A percentile compares a stretch with the other conserved stretches of the same genome.
Evolutionary conservation across 2,888 invertebrate species (phyloP).

Genomic region (Carterocephalus palaemon): DNA sequence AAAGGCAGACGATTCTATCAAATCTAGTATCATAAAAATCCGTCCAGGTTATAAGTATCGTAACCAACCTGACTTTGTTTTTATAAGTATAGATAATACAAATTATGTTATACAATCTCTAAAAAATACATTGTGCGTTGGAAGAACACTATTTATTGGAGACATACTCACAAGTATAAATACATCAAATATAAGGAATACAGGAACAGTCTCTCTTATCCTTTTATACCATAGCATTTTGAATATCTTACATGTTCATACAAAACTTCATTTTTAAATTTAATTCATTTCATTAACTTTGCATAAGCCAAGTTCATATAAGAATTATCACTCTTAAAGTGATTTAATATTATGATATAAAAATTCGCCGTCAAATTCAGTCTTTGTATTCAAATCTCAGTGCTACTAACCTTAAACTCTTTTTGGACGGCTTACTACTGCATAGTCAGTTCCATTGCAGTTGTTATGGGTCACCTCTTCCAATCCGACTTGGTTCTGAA

Average conservation of each 20-base stretch:
- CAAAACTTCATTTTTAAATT: not conserved
- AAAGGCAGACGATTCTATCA: too few relatives aligned
- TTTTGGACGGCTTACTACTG: conserved; percentile 91
- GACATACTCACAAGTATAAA: too few relatives aligned
- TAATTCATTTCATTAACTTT: not conserved
- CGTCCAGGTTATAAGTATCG: too few relatives aligned
- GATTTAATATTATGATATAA: conserved; percentile 27
- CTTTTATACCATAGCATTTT: too few relatives aligned
- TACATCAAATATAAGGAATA: conserved; percentile 50
- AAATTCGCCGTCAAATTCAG: conserved; percentile 43
- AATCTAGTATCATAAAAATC: too few relatives aligned
- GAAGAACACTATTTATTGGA: conserved; percentile 7
- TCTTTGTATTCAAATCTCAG: conserved; percentile 42
- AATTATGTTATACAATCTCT: conserved; percentile 17
- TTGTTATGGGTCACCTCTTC: conserved; percentile 82
- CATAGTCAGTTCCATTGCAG: conserved; percentile 88
- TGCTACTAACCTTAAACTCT: conserved; percentile 79
- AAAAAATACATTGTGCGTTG: conserved; percentile 20
- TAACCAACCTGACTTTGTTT: too few relatives aligned
- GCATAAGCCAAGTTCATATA: too few relatives aligned
- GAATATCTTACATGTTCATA: too few relatives aligned
- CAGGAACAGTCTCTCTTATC: conserved; percentile 44
- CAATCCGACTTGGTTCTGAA: conserved; percentile 65
- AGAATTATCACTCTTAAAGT: too few relatives aligned
- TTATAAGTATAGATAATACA: too few relatives aligned